Percentiles rank a stretch among this genome's conserved stretches.
Conservation (phyloP, 2,797 vertebrate genomes). For the Onychomys leucogaster region DNA sequence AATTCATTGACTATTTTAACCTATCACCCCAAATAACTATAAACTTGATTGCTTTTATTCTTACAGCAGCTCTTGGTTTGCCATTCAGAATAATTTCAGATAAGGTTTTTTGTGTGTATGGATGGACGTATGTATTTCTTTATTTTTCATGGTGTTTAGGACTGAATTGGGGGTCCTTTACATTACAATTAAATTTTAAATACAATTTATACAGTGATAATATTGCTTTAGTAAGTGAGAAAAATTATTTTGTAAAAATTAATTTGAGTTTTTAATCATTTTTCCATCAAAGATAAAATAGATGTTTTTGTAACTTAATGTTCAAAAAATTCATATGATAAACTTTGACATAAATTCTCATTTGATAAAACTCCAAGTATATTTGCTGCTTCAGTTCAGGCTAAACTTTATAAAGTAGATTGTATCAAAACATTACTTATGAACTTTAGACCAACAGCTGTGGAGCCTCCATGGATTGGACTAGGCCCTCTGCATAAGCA, state of each 20-base stretch:
- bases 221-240: not conserved
- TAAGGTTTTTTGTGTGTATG: not conserved
- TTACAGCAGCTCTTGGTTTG: not conserved
- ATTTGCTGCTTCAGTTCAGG: not conserved
- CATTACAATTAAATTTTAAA: constrained; percentile 42
- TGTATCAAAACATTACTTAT: not conserved
- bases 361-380: not conserved
- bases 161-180: not conserved
- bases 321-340: not conserved
- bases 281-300: not conserved
- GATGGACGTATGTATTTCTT: not conserved
- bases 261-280: not conserved
- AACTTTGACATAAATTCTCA: not conserved
- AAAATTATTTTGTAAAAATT: not conserved
- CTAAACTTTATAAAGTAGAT: not conserved
- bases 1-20: constrained; percentile 44
- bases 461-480: no score
- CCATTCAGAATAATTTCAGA: constrained; percentile 31
- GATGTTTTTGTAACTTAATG: not conserved
- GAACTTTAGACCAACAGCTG: no score
- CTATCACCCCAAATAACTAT: not conserved
- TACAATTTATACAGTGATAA: not conserved
- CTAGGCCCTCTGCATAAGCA: no score
- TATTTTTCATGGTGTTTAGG: not conserved
- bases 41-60: constrained; percentile 53